Percentiles rank a stretch among this genome's conserved stretches.
Evolutionary conservation across 2,888 invertebrate genomes (phyloP).

Genomic region (Noctua comes): DNA sequence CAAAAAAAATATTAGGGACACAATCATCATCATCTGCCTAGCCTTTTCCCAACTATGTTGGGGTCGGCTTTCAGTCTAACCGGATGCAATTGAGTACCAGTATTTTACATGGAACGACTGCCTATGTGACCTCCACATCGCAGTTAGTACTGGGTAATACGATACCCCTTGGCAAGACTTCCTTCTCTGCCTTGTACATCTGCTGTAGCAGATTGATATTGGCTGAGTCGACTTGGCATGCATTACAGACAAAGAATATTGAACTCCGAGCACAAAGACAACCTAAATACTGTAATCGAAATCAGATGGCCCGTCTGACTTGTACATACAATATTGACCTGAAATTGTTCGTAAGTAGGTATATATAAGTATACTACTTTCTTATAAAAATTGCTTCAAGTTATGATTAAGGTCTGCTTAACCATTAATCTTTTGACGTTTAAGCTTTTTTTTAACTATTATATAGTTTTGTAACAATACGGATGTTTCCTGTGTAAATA

Average conservation of each 20-base stretch:
- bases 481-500: too few relatives aligned
- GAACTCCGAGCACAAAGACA: conserved; percentile 6
- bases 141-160: too few relatives aligned
- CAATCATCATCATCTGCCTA: neutral
- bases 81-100: too few relatives aligned
- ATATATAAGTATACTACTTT: neutral
- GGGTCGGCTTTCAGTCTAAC: too few relatives aligned
- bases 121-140: too few relatives aligned
- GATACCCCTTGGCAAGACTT: too few relatives aligned
- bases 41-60: too few relatives aligned
- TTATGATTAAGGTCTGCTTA: neutral
- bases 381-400: neutral
- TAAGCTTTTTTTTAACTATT: neutral
- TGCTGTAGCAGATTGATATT: neutral
- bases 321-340: neutral
- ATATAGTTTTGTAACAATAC: too few relatives aligned
- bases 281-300: neutral
- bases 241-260: neutral
- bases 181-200: neutral
- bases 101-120: too few relatives aligned
- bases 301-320: neutral
- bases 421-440: neutral
- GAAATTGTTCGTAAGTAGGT: neutral
- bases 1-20: too few relatives aligned
- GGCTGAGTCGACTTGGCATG: neutral